These are phyloP conservation scores for Epinotia brunnichana DNA, from an alignment of 2,888 invertebrate species.

Conservation along the genomic window DNA sequence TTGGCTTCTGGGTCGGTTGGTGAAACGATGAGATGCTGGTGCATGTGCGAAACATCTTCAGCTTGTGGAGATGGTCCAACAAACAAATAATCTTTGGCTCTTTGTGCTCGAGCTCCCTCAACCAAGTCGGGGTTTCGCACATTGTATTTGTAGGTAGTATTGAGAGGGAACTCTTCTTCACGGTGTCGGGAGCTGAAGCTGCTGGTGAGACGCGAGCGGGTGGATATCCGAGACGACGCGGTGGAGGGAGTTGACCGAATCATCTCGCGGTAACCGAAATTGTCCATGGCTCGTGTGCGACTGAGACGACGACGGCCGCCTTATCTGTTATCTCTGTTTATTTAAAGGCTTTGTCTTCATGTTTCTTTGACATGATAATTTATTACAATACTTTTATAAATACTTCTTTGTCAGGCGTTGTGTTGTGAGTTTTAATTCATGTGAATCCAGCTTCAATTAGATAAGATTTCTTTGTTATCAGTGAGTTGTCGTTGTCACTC, in stretches of 20 bases:
- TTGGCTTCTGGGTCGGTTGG: constrained; percentile 87
- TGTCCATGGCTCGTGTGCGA: constrained; percentile 81
- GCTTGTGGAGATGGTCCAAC: constrained; percentile 91
- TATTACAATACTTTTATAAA: constrained; percentile 72
- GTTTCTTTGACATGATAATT: constrained; percentile 70
- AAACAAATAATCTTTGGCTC: constrained; percentile 86
- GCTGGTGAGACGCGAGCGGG: constrained; percentile 63
- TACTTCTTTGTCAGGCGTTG: constrained; percentile 27
- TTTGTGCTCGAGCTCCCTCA: constrained; percentile 84
- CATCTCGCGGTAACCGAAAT: constrained; percentile 86
- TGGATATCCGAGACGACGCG: constrained; percentile 57
- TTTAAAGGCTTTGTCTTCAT: constrained; percentile 59
- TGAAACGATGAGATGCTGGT: constrained; percentile 89
- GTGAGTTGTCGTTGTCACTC: constrained; percentile 2
- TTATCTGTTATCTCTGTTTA: constrained; percentile 75
- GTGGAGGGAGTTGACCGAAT: constrained; percentile 77
- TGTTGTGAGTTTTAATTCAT: constrained; percentile 31
- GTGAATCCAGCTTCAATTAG: constrained; percentile 17
- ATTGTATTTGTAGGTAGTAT: constrained; percentile 67
- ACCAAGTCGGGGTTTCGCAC: constrained; percentile 80
- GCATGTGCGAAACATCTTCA: constrained; percentile 90
- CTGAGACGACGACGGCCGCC: constrained; percentile 56
- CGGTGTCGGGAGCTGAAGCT: constrained; percentile 76
- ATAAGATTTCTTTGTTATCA: neutral
- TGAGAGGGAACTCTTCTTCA: constrained; percentile 84